Percentiles rank a stretch among this genome's conserved stretches.
These are phyloP conservation scores for Leiothrix lutea DNA, from an alignment of 2,113 vertebrate species.

Conservation along the genomic window DNA sequence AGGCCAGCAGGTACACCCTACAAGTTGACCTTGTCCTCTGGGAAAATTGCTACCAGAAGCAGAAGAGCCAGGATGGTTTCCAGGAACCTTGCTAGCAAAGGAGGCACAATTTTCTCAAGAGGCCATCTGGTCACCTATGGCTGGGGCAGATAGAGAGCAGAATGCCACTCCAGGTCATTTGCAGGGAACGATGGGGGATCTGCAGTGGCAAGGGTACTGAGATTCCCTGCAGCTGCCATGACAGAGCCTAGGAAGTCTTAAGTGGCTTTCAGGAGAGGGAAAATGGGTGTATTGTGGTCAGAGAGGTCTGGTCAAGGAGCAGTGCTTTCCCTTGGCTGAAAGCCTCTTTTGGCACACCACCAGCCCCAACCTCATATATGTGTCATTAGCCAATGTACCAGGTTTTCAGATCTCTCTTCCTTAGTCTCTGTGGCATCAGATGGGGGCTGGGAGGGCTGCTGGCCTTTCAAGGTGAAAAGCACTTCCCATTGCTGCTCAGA, in stretches of 20 bases:
- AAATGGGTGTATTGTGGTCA: neutral
- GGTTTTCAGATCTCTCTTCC: neutral
- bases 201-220: neutral
- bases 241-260: neutral
- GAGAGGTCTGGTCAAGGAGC: neutral
- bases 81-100: neutral
- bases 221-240: neutral
- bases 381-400: neutral
- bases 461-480: neutral
- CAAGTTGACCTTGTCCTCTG: neutral
- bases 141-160: neutral
- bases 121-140: neutral
- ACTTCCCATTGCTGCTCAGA: neutral
- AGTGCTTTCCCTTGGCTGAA: neutral
- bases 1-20: neutral
- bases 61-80: neutral
- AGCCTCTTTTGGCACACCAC: neutral
- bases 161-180: neutral
- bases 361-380: neutral
- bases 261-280: neutral
- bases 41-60: neutral
- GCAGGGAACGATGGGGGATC: fast-evolving
- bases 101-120: neutral
- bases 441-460: neutral
- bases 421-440: neutral